phyloP scores from a whole-genome alignment of 2,113 vertebrate genomes.

The Microtus oregoni region DNA sequence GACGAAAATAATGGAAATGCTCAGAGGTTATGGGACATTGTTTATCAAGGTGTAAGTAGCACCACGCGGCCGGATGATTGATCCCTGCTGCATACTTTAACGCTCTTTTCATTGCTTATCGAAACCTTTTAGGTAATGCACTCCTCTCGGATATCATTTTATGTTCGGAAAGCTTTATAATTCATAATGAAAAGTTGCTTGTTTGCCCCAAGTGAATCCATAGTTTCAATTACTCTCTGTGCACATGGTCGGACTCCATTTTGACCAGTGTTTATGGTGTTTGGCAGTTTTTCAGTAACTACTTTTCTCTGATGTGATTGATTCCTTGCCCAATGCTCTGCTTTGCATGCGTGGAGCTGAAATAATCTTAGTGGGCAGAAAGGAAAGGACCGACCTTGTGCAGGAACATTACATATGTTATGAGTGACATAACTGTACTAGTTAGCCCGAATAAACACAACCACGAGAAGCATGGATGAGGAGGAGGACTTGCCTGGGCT shows the following conservation, averaged over 20 bases:
- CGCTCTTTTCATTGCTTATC: slow-evolving; percentile 82
- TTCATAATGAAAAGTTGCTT: slow-evolving; percentile 88
- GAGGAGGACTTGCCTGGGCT: slow-evolving; percentile 71
- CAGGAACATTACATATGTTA: slow-evolving; percentile 89
- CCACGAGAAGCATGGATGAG: slow-evolving; percentile 69
- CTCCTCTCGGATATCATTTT: slow-evolving; percentile 86
- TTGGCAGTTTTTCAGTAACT: slow-evolving; percentile 91
- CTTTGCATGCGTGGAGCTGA: slow-evolving; percentile 85
- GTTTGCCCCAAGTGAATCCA: slow-evolving; percentile 83
- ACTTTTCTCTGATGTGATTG: slow-evolving; percentile 89
- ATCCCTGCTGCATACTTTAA: slow-evolving; percentile 87
- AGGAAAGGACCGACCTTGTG: slow-evolving; percentile 85
- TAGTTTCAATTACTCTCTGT: slow-evolving; percentile 86
- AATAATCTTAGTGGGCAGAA: slow-evolving; percentile 85
- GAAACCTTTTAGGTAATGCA: slow-evolving; percentile 88
- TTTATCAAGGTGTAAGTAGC: slow-evolving; percentile 86
- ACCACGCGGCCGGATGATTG: slow-evolving; percentile 81
- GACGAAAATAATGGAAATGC: slow-evolving; percentile 86
- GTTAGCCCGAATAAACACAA: slow-evolving; percentile 77
- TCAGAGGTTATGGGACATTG: slow-evolving; percentile 85
- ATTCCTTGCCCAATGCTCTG: slow-evolving; percentile 88
- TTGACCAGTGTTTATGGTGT: slow-evolving; percentile 89
- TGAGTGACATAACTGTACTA: slow-evolving; percentile 77
- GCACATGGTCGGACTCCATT: slow-evolving; percentile 86
- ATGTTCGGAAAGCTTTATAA: slow-evolving; percentile 88